Conservation (phyloP, 2,888 invertebrate genomes). For the Liodrosophila aerea region DNA sequence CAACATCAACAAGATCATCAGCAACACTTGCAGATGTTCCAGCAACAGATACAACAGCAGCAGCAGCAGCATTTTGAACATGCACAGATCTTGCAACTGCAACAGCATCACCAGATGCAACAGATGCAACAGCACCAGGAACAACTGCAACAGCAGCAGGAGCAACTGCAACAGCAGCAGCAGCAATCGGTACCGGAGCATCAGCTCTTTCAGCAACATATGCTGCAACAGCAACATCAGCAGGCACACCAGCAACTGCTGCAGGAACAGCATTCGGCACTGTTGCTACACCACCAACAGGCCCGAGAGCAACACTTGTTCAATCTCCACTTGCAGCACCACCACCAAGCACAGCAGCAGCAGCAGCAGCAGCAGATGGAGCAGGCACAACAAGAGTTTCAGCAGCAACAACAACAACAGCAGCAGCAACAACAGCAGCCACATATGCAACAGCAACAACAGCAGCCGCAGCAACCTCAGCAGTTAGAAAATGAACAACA, state of each 20-base stretch:
- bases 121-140: background rate
- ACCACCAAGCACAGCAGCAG: no score
- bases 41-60: background rate
- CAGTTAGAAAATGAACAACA: no score
- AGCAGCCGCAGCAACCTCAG: no score
- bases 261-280: constrained; percentile 10
- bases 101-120: background rate
- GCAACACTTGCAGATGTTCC: background rate
- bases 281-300: background rate
- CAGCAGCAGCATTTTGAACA: background rate
- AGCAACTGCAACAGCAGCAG: background rate
- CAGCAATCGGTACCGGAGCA: background rate
- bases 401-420: constrained; percentile 1
- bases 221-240: background rate
- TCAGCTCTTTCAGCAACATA: background rate
- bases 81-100: no score
- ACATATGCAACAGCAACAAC: no score
- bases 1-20: background rate
- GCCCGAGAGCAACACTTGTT: background rate
- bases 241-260: background rate
- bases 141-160: background rate
- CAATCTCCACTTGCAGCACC: no score
- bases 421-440: constrained; percentile 6
- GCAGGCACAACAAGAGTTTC: no score
- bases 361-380: no score